Percentiles rank a stretch among this genome's conserved stretches.
These are phyloP conservation scores for Heterocephalus glaber DNA, from an alignment of 2,113 vertebrate species.

Conservation along the genomic window DNA sequence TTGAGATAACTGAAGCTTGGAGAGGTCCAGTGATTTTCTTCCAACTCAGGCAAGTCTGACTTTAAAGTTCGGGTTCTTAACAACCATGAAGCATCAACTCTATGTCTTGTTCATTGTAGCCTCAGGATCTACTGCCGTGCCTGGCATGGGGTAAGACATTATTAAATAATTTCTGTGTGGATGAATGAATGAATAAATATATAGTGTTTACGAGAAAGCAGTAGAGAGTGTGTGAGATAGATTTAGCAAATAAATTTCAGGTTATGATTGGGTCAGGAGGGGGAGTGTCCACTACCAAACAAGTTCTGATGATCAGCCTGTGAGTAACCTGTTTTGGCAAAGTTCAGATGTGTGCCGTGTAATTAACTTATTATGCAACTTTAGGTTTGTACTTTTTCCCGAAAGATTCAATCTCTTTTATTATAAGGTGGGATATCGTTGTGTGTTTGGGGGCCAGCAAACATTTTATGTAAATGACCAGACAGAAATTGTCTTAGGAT, in stretches of 20 bases:
- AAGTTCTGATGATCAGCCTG: not conserved
- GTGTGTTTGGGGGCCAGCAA: not conserved
- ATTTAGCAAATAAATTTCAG: not conserved
- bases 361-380: not conserved
- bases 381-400: not conserved
- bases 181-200: not conserved
- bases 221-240: not conserved
- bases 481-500: not conserved
- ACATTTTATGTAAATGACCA: not conserved
- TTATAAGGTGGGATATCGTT: not conserved
- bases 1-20: not conserved
- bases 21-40: not conserved
- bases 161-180: not conserved
- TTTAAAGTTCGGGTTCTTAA: not conserved
- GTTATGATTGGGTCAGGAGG: not conserved
- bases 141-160: not conserved
- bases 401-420: not conserved
- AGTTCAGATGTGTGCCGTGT: not conserved
- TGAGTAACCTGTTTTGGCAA: constrained; percentile 8
- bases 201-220: not conserved
- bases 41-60: not conserved
- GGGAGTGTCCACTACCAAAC: not conserved
- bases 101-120: not conserved
- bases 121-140: not conserved
- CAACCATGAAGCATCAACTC: not conserved